Evolutionary conservation across 2,888 invertebrate species (phyloP).

Genomic region (Xestia xanthographa): DNA sequence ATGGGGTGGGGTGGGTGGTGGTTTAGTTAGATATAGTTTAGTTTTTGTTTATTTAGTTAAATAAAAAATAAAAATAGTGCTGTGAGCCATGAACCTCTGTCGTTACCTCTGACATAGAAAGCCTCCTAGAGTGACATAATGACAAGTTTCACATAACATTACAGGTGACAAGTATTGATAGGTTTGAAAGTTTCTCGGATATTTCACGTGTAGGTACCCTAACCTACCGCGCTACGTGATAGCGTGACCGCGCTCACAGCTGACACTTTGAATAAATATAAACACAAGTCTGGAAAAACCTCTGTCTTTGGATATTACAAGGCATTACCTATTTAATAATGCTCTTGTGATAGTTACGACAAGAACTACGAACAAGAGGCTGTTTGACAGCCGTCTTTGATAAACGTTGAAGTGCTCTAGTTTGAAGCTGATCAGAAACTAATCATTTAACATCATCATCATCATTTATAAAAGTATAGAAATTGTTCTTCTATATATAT

Average conservation of each 20-base stretch:
- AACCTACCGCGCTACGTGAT: background rate
- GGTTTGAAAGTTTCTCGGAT: no score
- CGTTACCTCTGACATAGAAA: background rate
- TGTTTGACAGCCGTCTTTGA: background rate
- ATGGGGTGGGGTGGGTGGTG: no score
- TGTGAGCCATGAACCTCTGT: no score
- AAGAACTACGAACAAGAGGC: no score
- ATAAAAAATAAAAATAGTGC: no score
- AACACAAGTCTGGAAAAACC: background rate
- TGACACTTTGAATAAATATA: background rate
- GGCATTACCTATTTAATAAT: no score
- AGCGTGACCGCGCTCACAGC: conserved; percentile 1
- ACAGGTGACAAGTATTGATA: conserved; percentile 34
- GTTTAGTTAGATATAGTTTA: no score
- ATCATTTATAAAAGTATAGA: background rate
- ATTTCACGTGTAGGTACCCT: no score
- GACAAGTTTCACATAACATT: conserved; percentile 14
- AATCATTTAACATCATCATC: no score
- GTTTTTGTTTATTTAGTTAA: no score
- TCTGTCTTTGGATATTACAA: no score
- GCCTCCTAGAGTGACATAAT: background rate
- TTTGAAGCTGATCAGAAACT: background rate
- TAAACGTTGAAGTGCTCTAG: no score
- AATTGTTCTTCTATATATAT: background rate
- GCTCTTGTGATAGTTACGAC: background rate